These are phyloP conservation scores for Glaucopsyche alexis DNA, from an alignment of 2,888 invertebrate genomes.

Conservation along the genomic window DNA sequence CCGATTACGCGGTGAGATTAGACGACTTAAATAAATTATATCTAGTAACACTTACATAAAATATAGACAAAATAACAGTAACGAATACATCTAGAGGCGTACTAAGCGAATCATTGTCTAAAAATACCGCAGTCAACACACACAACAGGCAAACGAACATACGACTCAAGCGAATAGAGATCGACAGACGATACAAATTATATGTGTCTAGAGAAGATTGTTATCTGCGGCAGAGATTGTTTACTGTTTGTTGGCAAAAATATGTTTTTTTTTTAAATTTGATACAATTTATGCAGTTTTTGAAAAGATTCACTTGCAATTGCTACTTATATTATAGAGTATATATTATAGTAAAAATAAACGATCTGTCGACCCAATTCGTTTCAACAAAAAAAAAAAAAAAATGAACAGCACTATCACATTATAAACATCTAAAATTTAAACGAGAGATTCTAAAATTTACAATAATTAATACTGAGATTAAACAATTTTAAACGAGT, in stretches of 20 bases:
- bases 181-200: conserved; percentile 34
- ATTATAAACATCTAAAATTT: conserved; percentile 23
- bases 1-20: conserved; percentile 58
- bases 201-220: background rate
- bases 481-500: conserved; percentile 42
- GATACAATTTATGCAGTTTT: background rate
- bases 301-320: background rate
- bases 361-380: conserved; percentile 5
- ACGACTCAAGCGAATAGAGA: conserved; percentile 42
- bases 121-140: conserved; percentile 56
- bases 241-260: background rate
- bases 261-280: too few relatives aligned
- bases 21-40: conserved; percentile 39
- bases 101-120: conserved; percentile 40
- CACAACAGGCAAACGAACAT: conserved; percentile 39
- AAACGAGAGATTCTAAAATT: conserved; percentile 26
- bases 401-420: background rate
- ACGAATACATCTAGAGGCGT: conserved; percentile 32
- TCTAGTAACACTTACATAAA: conserved; percentile 30
- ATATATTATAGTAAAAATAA: background rate
- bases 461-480: conserved; percentile 25
- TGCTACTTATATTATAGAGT: background rate
- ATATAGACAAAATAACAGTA: conserved; percentile 29
- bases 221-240: too few relatives aligned
- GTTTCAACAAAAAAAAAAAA: background rate